Conservation (phyloP, 2,888 invertebrate genomes). For the Hypselothyrea guttata region DNA sequence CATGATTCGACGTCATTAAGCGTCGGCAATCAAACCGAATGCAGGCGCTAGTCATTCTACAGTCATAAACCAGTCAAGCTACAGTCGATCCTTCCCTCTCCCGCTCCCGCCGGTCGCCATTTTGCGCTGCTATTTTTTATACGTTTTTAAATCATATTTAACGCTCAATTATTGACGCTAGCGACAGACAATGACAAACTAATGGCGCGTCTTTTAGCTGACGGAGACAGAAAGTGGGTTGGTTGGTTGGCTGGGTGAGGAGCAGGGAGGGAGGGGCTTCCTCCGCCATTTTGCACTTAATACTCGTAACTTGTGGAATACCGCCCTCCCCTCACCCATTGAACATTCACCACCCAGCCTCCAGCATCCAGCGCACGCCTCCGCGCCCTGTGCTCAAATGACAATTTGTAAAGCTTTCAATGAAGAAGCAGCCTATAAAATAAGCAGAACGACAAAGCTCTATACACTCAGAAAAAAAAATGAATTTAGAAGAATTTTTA, state of each 20-base stretch:
- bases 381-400: conserved; percentile 60
- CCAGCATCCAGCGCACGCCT: too few relatives aligned
- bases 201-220: conserved; percentile 47
- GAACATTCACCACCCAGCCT: too few relatives aligned
- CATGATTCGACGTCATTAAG: conserved; percentile 17
- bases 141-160: conserved; percentile 71
- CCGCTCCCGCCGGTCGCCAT: background rate
- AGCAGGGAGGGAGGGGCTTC: background rate
- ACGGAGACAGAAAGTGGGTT: too few relatives aligned
- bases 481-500: too few relatives aligned
- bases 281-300: conserved; percentile 68
- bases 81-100: background rate
- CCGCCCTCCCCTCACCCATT: conserved; percentile 9
- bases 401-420: conserved; percentile 74
- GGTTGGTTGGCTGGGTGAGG: too few relatives aligned
- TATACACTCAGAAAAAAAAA: too few relatives aligned
- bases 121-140: conserved; percentile 19
- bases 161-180: conserved; percentile 74
- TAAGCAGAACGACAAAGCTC: conserved; percentile 12
- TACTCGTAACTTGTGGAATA: conserved; percentile 52
- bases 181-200: conserved; percentile 72
- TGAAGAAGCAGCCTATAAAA: conserved; percentile 60
- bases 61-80: conserved; percentile 17
- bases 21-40: conserved; percentile 65
- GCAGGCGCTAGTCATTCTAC: conserved; percentile 39